Conservation (phyloP, 2,888 invertebrate genomes). For the Chaitophorus viminalis region DNA sequence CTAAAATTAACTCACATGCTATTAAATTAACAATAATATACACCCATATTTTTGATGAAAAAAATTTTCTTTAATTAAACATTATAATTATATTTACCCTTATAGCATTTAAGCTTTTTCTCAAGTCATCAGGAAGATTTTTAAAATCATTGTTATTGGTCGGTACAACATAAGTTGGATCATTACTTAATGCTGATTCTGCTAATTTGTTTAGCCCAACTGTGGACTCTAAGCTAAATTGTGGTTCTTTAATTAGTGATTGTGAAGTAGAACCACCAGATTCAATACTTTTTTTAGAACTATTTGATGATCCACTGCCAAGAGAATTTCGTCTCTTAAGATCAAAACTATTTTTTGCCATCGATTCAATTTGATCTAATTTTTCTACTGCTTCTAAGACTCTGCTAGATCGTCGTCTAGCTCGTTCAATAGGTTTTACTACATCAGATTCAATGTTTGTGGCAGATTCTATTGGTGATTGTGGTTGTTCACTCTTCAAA, state of each 20-base stretch:
- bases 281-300: constrained; percentile 62
- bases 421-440: constrained; percentile 67
- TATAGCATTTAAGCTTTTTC: constrained; percentile 63
- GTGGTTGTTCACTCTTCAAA: constrained; percentile 23
- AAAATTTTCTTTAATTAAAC: background rate
- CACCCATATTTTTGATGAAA: too few relatives aligned
- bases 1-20: too few relatives aligned
- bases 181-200: constrained; percentile 66
- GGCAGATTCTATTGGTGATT: constrained; percentile 20
- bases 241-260: constrained; percentile 23
- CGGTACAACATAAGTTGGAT: constrained; percentile 46
- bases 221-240: constrained; percentile 65
- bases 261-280: constrained; percentile 52
- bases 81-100: constrained; percentile 61
- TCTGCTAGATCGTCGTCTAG: constrained; percentile 75
- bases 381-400: constrained; percentile 79
- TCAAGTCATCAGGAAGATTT: constrained; percentile 55
- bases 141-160: constrained; percentile 54
- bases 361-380: constrained; percentile 67
- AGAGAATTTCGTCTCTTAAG: constrained; percentile 53
- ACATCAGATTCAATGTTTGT: constrained; percentile 34
- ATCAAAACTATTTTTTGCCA: constrained; percentile 50
- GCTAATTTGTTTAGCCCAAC: constrained; percentile 66
- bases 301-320: constrained; percentile 56
- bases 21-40: too few relatives aligned